Conservation (phyloP, 1,140 invertebrate genomes). For the Acromyrmex heyeri region DNA sequence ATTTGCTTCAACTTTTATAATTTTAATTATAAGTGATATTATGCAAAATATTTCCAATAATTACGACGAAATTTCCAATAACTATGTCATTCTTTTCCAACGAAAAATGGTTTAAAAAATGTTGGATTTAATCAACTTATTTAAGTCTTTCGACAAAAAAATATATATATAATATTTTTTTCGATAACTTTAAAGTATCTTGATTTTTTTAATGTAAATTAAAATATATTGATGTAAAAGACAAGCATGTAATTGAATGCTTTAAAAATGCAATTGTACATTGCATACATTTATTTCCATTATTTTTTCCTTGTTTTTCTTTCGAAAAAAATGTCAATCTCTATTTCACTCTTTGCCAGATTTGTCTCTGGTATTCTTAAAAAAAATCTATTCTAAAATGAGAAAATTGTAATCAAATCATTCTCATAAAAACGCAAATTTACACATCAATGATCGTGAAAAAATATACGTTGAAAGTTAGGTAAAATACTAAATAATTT, state of each 20-base stretch:
- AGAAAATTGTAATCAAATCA: not conserved
- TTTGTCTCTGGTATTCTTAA: not conserved
- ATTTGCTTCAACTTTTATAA: not conserved
- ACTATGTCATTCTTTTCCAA: not conserved
- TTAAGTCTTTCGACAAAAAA: not conserved
- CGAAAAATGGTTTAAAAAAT: constrained; percentile 3
- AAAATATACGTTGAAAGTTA: not conserved
- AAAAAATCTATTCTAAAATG: not conserved
- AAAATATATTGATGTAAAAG: not conserved
- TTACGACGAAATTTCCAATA: not conserved
- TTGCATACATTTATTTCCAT: not conserved
- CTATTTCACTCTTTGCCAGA: not conserved
- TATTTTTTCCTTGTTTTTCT: not conserved
- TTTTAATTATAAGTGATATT: constrained; percentile 12
- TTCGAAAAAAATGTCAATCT: not conserved
- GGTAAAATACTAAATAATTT: not conserved
- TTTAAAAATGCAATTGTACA: not conserved
- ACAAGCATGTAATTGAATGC: not conserved
- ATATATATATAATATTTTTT: not conserved
- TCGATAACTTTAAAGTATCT: not conserved
- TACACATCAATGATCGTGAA: not conserved
- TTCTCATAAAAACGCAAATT: not conserved
- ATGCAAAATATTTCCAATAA: not conserved
- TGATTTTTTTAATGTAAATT: not conserved
- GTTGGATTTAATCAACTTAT: not conserved